Conservation (phyloP, 2,888 invertebrate species). For the Megaustenia siamemsis region DNA sequence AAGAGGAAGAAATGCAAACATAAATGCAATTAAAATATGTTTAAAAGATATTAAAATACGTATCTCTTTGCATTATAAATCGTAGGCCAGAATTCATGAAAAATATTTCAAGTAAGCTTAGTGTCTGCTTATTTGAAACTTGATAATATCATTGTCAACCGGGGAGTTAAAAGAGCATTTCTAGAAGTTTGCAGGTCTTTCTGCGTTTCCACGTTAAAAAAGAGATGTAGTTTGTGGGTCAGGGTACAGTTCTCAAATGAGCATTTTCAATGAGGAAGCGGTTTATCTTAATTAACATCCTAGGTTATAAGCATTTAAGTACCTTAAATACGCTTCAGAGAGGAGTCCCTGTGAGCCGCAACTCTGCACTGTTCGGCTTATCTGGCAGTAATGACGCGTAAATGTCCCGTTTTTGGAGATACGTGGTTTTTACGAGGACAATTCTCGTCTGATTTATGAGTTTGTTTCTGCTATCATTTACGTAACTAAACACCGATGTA, state of each 20-base stretch:
- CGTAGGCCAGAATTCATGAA: too few species aligned
- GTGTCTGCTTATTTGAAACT: too few species aligned
- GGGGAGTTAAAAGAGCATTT: too few species aligned
- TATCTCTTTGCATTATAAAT: too few species aligned
- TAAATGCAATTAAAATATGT: too few species aligned
- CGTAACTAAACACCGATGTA: slow-evolving; percentile 49
- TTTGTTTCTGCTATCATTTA: slow-evolving; percentile 35
- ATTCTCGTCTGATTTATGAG: slow-evolving; percentile 46
- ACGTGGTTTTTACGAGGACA: slow-evolving; percentile 42
- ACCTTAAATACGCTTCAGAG: slow-evolving; percentile 25
- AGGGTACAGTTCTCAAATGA: not conserved
- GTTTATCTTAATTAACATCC: slow-evolving; percentile 28
- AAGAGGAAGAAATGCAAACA: too few species aligned
- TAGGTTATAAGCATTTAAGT: not conserved
- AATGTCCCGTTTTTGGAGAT: slow-evolving; percentile 39
- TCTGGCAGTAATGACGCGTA: slow-evolving; percentile 44
- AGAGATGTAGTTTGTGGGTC: not conserved
- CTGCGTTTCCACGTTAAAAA: not conserved
- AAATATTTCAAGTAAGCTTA: too few species aligned
- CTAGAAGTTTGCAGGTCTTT: not conserved
- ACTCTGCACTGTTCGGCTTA: slow-evolving; percentile 15
- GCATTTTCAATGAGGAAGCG: slow-evolving; percentile 23
- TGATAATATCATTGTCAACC: too few species aligned
- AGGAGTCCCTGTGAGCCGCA: slow-evolving; percentile 6
- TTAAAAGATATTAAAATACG: too few species aligned